Base-by-base conservation (phyloP, 2,888 invertebrate genomes). In the Drosophila differens region DNA sequence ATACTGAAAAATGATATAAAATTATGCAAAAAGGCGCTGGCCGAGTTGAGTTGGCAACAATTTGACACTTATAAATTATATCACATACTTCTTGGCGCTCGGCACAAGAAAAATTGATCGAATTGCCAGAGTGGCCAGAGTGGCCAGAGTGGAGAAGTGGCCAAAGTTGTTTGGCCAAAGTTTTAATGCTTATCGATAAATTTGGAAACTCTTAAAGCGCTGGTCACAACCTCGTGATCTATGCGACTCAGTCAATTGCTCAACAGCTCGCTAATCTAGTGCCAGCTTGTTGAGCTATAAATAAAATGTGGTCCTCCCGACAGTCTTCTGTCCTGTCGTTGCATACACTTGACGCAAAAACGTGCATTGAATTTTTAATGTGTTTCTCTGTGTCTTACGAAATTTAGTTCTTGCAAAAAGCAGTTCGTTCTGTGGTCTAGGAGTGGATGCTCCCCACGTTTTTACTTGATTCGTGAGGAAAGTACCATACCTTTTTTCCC, bases 261-360 rank as follows among this genome's bases (percentile, higher is more conserved):
- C 53, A 53, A 51, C 66, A 39, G 47, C 44, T 67, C 71, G 77
- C 80, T 89, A 87, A 89, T 85, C 85, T 82, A 67, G 64, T 87
- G 89, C 76, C 89, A 83, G 88, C 90, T 90, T 86, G 90, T 86
- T 86, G 83, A 83, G 86, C 85, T 78, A 85, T 90, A 84, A 87
- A 87, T 87, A 84, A 80, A 75, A 72, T 69, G 71, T 54, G 44
- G 49, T 16, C 19, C 62, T 55, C 28, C 53, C 19, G 25, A 32
- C 57, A 49, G 25, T 59, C n/a, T 53, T 33, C 44, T 49, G 33
- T 25, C 47, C 47, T 47, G 16, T 47, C 47, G 7, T 47, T 22
- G 22, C 22, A 47, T 47, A 47, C 47, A 47, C 47, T 47, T 47
- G 47, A 25, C 25, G 16, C 14, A 47, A 47, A 25, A 25, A 25